Evolutionary conservation across 2,888 invertebrate genomes (phyloP), one percentile per base, ranked within the genome.

Genomic region (Melieria picta): DNA sequence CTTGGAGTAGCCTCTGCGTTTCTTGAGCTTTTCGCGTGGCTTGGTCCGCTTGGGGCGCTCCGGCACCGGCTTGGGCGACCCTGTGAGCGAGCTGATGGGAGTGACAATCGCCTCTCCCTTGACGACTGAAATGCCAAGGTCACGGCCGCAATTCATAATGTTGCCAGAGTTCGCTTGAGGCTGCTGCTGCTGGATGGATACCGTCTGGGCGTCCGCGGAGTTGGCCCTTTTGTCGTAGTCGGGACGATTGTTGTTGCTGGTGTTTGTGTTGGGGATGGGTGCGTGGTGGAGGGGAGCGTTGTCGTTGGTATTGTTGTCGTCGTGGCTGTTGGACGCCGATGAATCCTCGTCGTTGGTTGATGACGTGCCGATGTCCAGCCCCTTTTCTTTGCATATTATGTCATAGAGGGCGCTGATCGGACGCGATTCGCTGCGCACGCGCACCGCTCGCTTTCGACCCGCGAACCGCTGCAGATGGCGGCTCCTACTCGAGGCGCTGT

Each of bases 341-440:
- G 77, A 76, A 52, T 77, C 76, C 71, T 79, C 80, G 77, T 78
- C 80, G 79, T 78, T 80, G 57, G 79, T 81, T 65, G 79, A 78
- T 71, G 79, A 80, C 65, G 79, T 79, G 71, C 79, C 81, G 68
- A 81, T 79, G 75, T 84, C 83, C 72, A 84, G 80, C 72, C 85
- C 85, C 77, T 86, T 85, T 82, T 87, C 86, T 81, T 87, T 86
- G 86, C 86, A 87, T 86, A 87, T 86, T 87, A 87, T 87, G 72
- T 87, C 86, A 78, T 86, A 87, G 70, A 87, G 80, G 48, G 86
- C 85, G 80, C 86, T 87, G 13, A 86, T 86, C 7, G 86, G 86
- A 73, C 86, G 85, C 75, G 86, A 85, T 73, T 86, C 86, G 76
- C 86, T 86, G 72, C 86, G 85, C 70, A 86, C 86, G 72, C 86